These are phyloP conservation scores for Dicranocentrus wangi DNA, from an alignment of 2,888 invertebrate species.

Conservation along the genomic window DNA sequence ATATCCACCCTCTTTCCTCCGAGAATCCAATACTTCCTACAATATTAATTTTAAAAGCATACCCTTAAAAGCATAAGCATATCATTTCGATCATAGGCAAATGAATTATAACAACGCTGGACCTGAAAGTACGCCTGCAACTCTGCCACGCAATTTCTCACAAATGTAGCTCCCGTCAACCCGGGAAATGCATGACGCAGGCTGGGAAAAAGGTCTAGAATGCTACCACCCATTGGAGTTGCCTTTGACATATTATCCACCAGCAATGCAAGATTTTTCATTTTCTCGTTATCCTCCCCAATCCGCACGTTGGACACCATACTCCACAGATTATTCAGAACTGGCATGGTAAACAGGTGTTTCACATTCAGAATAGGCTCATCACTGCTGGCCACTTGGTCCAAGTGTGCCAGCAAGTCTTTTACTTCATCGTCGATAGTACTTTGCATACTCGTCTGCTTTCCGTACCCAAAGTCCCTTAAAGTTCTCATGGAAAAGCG, in stretches of 20 bases:
- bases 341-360: slow-evolving; percentile 56
- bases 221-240: slow-evolving; percentile 42
- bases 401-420: slow-evolving; percentile 22
- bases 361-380: slow-evolving; percentile 30
- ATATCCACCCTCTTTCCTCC: slow-evolving; percentile 27
- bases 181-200: slow-evolving; percentile 41
- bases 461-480: slow-evolving; percentile 61
- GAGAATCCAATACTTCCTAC: slow-evolving; percentile 17
- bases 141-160: slow-evolving; percentile 10
- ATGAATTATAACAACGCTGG: background rate
- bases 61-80: background rate
- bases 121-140: slow-evolving; percentile 49
- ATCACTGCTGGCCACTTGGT: background rate
- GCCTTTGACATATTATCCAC: slow-evolving; percentile 51
- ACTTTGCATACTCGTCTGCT: slow-evolving; percentile 54
- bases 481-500: slow-evolving; percentile 58
- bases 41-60: background rate
- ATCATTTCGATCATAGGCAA: background rate
- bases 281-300: slow-evolving; percentile 44
- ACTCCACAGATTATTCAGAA: slow-evolving; percentile 61
- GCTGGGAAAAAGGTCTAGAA: slow-evolving; percentile 41
- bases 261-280: slow-evolving; percentile 42
- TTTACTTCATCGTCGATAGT: slow-evolving; percentile 51
- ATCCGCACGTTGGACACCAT: slow-evolving; percentile 54
- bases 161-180: slow-evolving; percentile 35